Percentiles rank a stretch among this genome's conserved stretches.
These are phyloP conservation scores for Sakesphorus luctuosus DNA, from an alignment of 2,113 vertebrate genomes.

Conservation along the genomic window DNA sequence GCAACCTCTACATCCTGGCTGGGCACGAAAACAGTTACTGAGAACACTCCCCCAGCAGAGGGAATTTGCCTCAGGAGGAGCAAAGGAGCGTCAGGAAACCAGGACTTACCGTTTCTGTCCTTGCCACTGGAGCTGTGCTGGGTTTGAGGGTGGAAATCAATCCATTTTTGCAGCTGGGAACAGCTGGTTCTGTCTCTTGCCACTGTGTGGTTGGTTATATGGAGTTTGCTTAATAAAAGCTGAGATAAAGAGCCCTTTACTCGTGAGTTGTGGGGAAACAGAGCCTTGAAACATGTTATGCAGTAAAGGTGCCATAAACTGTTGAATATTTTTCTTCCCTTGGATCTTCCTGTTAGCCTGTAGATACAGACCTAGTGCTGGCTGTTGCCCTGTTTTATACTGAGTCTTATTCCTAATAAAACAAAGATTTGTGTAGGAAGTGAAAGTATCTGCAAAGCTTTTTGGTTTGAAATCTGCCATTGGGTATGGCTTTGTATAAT, in stretches of 20 bases:
- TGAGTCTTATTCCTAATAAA: constrained; percentile 65
- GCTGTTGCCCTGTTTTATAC: constrained; percentile 70
- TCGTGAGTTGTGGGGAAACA: constrained; percentile 57
- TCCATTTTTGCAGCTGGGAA: constrained; percentile 80
- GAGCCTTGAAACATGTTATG: constrained; percentile 61
- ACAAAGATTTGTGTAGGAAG: constrained; percentile 61
- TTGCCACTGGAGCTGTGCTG: constrained; percentile 22
- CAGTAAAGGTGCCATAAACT: constrained; percentile 77
- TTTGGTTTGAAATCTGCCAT: constrained; percentile 73
- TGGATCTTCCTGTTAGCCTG: constrained; percentile 50
- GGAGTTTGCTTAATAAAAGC: constrained; percentile 85
- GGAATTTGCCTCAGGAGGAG: not conserved
- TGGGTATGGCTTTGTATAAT: constrained; percentile 80
- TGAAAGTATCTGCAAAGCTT: constrained; percentile 52
- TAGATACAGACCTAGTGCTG: constrained; percentile 59
- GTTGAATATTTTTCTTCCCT: constrained; percentile 64
- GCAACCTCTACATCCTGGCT: constrained; percentile 98
- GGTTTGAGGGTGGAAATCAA: constrained; percentile 63
- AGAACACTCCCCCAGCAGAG: constrained; percentile 37
- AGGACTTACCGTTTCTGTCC: constrained; percentile 24
- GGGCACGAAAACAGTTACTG: constrained; percentile 99
- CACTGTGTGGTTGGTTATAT: constrained; percentile 85
- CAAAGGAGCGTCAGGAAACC: constrained; percentile 5
- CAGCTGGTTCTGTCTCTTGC: constrained; percentile 82
- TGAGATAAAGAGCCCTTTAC: constrained; percentile 74